Conservation (phyloP, 1,140 invertebrate species). For the Cardiocondyla obscurior region DNA sequence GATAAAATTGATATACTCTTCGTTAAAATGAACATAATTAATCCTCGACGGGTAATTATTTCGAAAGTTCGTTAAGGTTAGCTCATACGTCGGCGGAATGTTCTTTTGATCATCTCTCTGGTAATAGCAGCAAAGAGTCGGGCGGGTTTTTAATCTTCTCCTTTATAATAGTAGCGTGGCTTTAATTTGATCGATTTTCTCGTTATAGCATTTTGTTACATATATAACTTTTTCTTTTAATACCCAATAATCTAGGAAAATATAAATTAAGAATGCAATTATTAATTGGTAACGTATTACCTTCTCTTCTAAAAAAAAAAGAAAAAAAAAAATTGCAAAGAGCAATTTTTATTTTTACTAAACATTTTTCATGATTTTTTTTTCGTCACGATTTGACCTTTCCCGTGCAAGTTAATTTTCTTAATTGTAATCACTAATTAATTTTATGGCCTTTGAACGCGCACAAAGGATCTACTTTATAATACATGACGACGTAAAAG, state of each 20-base stretch:
- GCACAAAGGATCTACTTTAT: not conserved
- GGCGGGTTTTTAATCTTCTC: constrained; percentile 54
- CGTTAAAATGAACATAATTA: constrained; percentile 53
- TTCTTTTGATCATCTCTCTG: constrained; percentile 59
- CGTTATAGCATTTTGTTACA: constrained; percentile 21
- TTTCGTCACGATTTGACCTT: not conserved
- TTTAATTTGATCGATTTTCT: constrained; percentile 47
- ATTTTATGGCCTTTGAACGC: constrained; percentile 49
- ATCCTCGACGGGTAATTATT: constrained; percentile 60
- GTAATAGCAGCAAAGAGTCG: constrained; percentile 57
- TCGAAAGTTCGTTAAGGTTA: constrained; percentile 62
- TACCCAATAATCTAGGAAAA: not conserved
- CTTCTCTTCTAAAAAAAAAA: too few species aligned
- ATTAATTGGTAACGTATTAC: too few species aligned
- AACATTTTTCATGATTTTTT: constrained; percentile 1
- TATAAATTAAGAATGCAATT: not conserved
- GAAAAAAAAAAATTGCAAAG: too few species aligned
- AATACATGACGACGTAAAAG: not conserved
- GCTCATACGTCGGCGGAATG: constrained; percentile 52
- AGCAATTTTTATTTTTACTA: constrained; percentile 9
- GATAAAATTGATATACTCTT: constrained; percentile 55
- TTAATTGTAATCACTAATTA: constrained; percentile 57
- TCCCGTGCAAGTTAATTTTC: constrained; percentile 53
- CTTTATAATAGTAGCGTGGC: constrained; percentile 52
- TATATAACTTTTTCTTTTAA: not conserved